Base-by-base conservation (phyloP, 2,888 invertebrate genomes). In the Ferrisia virgata region DNA sequence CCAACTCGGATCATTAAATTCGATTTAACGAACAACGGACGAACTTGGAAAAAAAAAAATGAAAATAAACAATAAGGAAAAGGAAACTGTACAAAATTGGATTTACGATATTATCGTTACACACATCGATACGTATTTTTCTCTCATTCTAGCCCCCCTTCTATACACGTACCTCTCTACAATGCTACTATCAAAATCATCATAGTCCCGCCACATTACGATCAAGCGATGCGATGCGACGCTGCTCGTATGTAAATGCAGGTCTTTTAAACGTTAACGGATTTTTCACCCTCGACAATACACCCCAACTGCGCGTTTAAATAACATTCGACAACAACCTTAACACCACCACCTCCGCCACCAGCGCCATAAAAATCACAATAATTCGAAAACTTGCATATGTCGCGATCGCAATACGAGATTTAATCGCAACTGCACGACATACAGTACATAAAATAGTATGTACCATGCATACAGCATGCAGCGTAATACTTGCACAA, bases 281-380 rank as follows among this genome's bases (percentile, higher is more conserved):
- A 82, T 82, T 82, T 79, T 82, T 82, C 82, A 82, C 82, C 82
- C 82, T 82, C 82, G 33, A 64, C 64, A 64, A 82, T 58, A 8
- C 53, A 53, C 69, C 53, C 53, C 33, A 58, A 58, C 58, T 58
- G 53, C 39, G 47, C 47, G 47, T 47, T 58, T 25, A 81, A 81
- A 39, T 31, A 58, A 82, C 39, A 36, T 58, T 39, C 82, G 81
- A 81, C n/a, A 47, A 18, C 47, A 18, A n/a, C 47, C 36, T 39
- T 69, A 58, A 81, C n/a, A 47, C 4, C 47, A 18, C 47, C 47
- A 9, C 47, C 18, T 18, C 47, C 47, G 18, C 47, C 47, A 4
- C 47, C 47, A 15, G 18, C 81, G 33, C 33, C 22, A 31, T 81
- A 58, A 58, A 81, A 81, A 81, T 81, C 81, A 53, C 81, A 53